phyloP scores from a whole-genome alignment of 2,797 vertebrate species.

The Ctenosaura bakeri region DNA sequence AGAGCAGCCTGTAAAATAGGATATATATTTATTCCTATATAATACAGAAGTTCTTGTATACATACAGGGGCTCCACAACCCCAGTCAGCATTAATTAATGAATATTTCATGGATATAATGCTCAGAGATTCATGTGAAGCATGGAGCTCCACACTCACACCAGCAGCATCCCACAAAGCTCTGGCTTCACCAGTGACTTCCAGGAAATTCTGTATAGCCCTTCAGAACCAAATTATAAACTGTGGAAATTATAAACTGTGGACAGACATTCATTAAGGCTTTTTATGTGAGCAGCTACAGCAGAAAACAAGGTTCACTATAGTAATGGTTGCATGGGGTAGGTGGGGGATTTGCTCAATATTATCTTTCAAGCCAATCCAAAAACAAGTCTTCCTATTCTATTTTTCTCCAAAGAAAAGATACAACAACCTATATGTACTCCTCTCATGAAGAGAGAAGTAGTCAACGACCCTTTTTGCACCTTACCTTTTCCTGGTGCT shows the following conservation, averaged over 20 bases:
- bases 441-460: not conserved
- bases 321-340: not conserved
- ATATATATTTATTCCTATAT: not conserved
- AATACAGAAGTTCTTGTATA: not conserved
- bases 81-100: not conserved
- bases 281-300: not conserved
- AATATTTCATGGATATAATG: not conserved
- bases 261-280: too few relatives aligned
- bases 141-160: not conserved
- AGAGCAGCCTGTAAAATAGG: too few relatives aligned
- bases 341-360: not conserved
- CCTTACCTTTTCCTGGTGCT: too few relatives aligned
- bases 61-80: not conserved
- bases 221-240: too few relatives aligned
- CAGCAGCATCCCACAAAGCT: not conserved
- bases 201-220: too few relatives aligned
- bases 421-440: not conserved
- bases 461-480: too few relatives aligned
- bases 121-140: not conserved
- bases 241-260: too few relatives aligned
- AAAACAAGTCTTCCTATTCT: not conserved
- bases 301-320: too few relatives aligned
- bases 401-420: not conserved
- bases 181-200: not conserved
- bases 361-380: not conserved